Percentiles rank a stretch among this genome's conserved stretches.
These are phyloP conservation scores for Enteromius paludinosus DNA, from an alignment of 2,797 vertebrate genomes.

Conservation along the genomic window DNA sequence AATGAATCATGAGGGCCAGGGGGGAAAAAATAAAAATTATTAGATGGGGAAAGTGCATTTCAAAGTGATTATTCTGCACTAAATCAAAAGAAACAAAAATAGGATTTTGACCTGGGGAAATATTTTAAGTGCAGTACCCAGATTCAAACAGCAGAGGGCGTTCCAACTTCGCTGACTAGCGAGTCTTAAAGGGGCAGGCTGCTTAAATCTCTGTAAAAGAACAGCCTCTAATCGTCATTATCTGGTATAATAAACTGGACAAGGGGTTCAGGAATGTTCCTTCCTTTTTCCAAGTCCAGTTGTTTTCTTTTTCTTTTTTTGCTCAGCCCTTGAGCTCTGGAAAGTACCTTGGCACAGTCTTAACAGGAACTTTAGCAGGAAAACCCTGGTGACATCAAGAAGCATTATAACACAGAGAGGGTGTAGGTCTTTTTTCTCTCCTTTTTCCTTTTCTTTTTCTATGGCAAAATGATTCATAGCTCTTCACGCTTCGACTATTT, in stretches of 20 bases:
- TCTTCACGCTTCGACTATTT: neutral
- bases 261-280: constrained; percentile 20
- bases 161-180: neutral
- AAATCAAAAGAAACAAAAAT: neutral
- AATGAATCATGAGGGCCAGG: neutral
- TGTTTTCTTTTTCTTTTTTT: constrained; percentile 28
- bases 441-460: neutral
- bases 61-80: constrained; percentile 35
- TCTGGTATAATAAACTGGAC: constrained; percentile 26
- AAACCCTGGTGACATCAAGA: constrained; percentile 35
- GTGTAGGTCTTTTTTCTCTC: neutral
- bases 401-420: constrained; percentile 33
- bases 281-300: constrained; percentile 18
- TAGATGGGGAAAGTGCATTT: constrained; percentile 47
- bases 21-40: constrained; percentile 26
- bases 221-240: constrained; percentile 13
- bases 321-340: constrained; percentile 40
- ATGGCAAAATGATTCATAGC: neutral
- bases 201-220: constrained; percentile 10
- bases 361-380: constrained; percentile 54
- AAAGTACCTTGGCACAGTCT: constrained; percentile 53
- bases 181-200: constrained; percentile 22
- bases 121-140: constrained; percentile 36
- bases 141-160: constrained; percentile 67
- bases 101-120: constrained; percentile 5